Base-by-base conservation (phyloP, 2,888 invertebrate species). In the Colletes collaris region DNA sequence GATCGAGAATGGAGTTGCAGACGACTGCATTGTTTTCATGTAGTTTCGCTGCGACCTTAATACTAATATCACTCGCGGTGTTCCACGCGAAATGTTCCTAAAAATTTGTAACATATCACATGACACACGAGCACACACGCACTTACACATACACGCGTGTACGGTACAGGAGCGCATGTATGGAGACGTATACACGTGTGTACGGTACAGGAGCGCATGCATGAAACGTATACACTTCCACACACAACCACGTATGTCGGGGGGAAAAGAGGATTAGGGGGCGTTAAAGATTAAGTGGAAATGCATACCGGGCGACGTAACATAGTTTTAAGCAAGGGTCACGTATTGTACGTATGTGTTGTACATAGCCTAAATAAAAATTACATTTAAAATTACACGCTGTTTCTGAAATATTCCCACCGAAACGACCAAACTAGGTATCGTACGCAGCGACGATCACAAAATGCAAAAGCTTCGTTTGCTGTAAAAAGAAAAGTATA, bases 261-360 rank as follows among this genome's bases (percentile, higher is more conserved):
- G 72, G 87, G 60, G 68, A 76, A 82, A 73, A 60, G 46, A 44
- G 16, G 63, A 60, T 46, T 67, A 70, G 65, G 60, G 46, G 60
- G 40, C 59, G 64, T 75, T 75, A 85, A 86, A 74, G 82, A 79
- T 82, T 79, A 88, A 89, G 85, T 88, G 87, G 84, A 87, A 87
- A 88, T 86, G 86, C 86, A 87, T 89, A 90, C 86, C 86, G 86
- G 86, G 85, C 88, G 89, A 89, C 89, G 85, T 90, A 90, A 89
- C 85, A 89, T 89, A 89, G 89, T 87, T 90, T 89, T 92, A 92
- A 92, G 90, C 87, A 90, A 92, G 90, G 90, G 89, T 92, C 90
- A 91, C 91, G 92, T 92, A 92, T 92, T 92, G 92, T 92, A 92
- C 91, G 92, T 92, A 92, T 92, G 91, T 92, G 92, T 92, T 92